Evolutionary conservation across 1,140 invertebrate genomes (phyloP).

Genomic region (Cecropterus lyciades): DNA sequence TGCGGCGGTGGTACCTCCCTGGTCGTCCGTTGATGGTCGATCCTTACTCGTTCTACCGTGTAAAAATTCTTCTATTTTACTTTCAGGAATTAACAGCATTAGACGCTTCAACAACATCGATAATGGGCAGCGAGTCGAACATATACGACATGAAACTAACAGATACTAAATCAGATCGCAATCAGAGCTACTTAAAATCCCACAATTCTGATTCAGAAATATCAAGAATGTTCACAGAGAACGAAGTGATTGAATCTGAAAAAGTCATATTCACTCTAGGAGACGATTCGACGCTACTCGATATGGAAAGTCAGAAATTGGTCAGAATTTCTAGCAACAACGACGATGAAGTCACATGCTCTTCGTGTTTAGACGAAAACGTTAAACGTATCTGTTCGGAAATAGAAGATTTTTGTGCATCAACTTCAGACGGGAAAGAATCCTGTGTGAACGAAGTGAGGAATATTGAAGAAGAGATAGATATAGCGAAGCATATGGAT

Average conservation of each 20-base stretch:
- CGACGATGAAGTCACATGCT: constrained; percentile 54
- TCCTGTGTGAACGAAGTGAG: constrained; percentile 38
- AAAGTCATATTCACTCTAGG: constrained; percentile 68
- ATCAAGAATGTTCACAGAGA: constrained; percentile 44
- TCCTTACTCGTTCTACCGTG: no score
- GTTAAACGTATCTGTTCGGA: constrained; percentile 69
- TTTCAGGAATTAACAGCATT: constrained; percentile 62
- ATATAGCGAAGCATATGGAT: constrained; percentile 67
- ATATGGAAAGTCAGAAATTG: constrained; percentile 48
- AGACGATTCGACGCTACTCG: constrained; percentile 41
- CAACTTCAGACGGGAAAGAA: constrained; percentile 7
- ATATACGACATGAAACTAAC: constrained; percentile 71
- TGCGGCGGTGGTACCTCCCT: no score
- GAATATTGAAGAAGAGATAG: constrained; percentile 52
- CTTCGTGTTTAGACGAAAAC: constrained; percentile 52
- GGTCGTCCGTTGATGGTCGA: no score
- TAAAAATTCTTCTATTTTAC: no score
- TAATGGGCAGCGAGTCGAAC: constrained; percentile 80
- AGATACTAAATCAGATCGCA: constrained; percentile 38
- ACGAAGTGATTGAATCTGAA: constrained; percentile 28
- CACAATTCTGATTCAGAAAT: constrained; percentile 80
- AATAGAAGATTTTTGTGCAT: constrained; percentile 64
- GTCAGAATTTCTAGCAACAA: constrained; percentile 72
- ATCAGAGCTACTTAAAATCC: constrained; percentile 54
- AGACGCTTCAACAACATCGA: constrained; percentile 73